Evolutionary conservation across 2,888 invertebrate species (phyloP).

Genomic region (Tetragnatha montana): DNA sequence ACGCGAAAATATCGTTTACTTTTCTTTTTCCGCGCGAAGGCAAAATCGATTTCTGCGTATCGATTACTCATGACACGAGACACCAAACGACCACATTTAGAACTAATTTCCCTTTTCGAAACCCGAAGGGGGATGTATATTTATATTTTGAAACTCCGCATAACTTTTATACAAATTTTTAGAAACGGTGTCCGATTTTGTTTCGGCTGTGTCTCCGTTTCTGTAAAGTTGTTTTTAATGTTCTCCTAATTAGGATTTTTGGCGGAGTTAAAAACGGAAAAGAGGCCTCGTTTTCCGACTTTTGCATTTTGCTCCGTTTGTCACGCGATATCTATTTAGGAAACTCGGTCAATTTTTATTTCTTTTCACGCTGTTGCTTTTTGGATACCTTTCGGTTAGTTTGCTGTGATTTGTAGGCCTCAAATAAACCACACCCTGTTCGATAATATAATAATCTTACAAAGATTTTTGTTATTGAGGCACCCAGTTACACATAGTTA

Average conservation of each 20-base stretch:
- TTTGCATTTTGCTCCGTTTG: not conserved
- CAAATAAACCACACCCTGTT: not conserved
- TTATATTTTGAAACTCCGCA: not conserved
- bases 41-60: not conserved
- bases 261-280: not conserved
- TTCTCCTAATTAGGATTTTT: not conserved
- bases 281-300: not conserved
- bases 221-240: not conserved
- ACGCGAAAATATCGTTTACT: conserved; percentile 25
- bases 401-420: not conserved
- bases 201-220: not conserved
- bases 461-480: no score
- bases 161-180: not conserved
- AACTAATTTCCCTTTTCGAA: not conserved
- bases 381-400: not conserved
- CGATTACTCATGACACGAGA: not conserved
- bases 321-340: not conserved
- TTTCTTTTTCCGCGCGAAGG: not conserved
- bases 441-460: not conserved
- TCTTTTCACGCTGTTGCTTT: not conserved
- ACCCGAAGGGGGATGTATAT: not conserved
- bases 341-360: not conserved
- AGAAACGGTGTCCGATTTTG: not conserved
- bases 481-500: no score
- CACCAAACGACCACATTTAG: not conserved